Conservation (phyloP, 1,140 invertebrate genomes). For the Bombus balteatus region DNA sequence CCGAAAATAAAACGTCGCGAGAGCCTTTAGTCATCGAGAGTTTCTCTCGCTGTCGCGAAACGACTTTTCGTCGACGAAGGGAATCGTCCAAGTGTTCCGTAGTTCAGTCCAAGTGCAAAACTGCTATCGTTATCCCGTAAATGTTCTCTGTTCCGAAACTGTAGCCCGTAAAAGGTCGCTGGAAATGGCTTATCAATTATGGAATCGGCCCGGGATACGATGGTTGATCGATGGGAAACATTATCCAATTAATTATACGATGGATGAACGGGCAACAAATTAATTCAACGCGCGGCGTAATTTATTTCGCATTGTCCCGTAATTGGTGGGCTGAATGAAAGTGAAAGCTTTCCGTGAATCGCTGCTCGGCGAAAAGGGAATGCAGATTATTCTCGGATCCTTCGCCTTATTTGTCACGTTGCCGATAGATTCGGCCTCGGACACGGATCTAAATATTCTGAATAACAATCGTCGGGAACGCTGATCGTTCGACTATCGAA, state of each 20-base stretch:
- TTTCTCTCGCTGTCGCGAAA: background rate
- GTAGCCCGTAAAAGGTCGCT: background rate
- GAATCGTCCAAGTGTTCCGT: no score
- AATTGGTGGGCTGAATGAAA: slow-evolving; percentile 51
- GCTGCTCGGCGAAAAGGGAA: slow-evolving; percentile 26
- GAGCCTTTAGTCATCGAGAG: slow-evolving; percentile 1
- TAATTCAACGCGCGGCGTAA: slow-evolving; percentile 27
- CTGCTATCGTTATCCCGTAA: rapidly evolving
- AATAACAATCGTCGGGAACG: no score
- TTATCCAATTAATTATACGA: slow-evolving; percentile 38
- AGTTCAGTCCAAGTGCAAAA: rapidly evolving
- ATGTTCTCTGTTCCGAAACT: no score
- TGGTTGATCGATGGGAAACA: background rate
- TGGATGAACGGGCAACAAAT: slow-evolving; percentile 27
- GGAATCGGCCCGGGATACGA: background rate
- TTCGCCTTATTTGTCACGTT: slow-evolving; percentile 15
- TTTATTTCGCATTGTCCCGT: slow-evolving; percentile 56
- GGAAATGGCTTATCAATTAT: background rate
- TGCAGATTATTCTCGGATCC: slow-evolving; percentile 16
- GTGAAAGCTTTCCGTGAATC: slow-evolving; percentile 53
- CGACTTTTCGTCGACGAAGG: background rate
- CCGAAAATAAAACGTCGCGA: slow-evolving; percentile 42
- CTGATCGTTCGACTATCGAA: no score
- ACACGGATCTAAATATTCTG: background rate
- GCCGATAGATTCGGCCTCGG: background rate